Conservation (phyloP, 2,113 vertebrate genomes). For the Fregata magnificens region DNA sequence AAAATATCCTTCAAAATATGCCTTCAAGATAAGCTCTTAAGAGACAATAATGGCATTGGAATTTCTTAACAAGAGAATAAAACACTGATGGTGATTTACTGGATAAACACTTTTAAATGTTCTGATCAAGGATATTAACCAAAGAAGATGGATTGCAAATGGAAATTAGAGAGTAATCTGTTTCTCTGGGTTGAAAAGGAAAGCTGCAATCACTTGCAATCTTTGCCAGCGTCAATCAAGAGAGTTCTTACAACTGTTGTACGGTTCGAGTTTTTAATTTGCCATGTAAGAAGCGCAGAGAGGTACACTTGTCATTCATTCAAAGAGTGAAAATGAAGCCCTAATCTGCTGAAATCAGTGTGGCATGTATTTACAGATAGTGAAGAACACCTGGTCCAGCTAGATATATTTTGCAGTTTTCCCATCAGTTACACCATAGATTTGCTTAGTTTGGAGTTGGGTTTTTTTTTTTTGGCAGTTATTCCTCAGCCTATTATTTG, state of each 20-base stretch:
- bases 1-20: not conserved
- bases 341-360: not conserved
- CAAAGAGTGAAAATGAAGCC: not conserved
- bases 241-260: not conserved
- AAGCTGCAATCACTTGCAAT: not conserved
- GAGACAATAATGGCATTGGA: not conserved
- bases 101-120: not conserved
- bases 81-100: not conserved
- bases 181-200: not conserved
- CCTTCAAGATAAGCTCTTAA: not conserved
- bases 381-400: not conserved
- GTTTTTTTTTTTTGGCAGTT: fast-evolving
- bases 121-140: not conserved
- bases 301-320: not conserved
- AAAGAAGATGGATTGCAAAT: not conserved
- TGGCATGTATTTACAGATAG: not conserved
- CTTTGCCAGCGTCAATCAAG: not conserved
- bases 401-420: not conserved
- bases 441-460: not conserved
- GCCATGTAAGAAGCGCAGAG: not conserved
- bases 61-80: not conserved
- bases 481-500: no score
- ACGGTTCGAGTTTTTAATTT: not conserved
- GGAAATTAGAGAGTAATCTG: not conserved
- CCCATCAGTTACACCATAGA: not conserved